Base-by-base conservation (phyloP, 2,888 invertebrate species). In the Gandaritis pyraliata region DNA sequence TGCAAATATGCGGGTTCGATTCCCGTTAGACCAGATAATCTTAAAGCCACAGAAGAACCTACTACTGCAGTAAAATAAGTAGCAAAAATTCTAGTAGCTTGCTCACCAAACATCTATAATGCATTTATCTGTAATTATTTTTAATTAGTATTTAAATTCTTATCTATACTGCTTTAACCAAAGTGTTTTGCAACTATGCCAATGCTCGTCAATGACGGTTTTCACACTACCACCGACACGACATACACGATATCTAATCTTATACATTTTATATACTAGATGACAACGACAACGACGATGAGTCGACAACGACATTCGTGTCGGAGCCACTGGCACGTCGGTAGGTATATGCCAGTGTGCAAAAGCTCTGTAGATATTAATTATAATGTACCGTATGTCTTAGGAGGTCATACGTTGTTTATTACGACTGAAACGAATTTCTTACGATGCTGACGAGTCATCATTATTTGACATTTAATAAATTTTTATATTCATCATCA, bases 401-500 rank as follows among this genome's bases (percentile, higher is more conserved):
- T 13, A 43, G 16, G 46, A 48, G 43, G 57, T 58, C 52, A 57
- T 30, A 48, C 36, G 30, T 5, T 43, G 45, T 39, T 18, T 33
- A 41, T 55, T 16, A 55, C 58, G 55, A 55, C 47, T 41, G 39
- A 18, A 59, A 36, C 13, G 12, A 54, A 49, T 58, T 54, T 55
- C 4, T 55, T 56, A 56, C 41, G 46, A 36, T 16, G 33, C 47
- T 41, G 58, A 55, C 51, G 16, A 50, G 41, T 63, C 55, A 64
- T 43, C 52, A 30, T 56, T 47, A 56, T 43, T 56, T 51, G 63
- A 43, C 63, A 48, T 59, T 51, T 33, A 49, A 57, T 53, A 55
- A 36, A 11, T 38, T 60, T 43, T 58, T 18, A 39, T 46, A 53
- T 45, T 52, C 48, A 30, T 48, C n/a, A 52, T 36, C 48, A 43